phyloP scores from a whole-genome alignment of 2,113 vertebrate species.

The Aspiorhynchus laticeps region DNA sequence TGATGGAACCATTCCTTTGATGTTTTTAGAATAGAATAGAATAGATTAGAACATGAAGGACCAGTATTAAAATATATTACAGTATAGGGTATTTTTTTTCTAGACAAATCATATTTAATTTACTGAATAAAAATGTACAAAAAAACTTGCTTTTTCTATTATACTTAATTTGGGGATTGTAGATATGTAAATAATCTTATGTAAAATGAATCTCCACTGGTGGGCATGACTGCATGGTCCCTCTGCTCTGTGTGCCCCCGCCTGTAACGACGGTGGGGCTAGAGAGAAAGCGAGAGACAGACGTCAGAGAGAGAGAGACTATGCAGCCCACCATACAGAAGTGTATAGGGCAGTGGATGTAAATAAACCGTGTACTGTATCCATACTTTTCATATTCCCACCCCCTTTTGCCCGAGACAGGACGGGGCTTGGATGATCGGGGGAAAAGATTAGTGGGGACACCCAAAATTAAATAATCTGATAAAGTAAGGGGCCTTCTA shows the following conservation, averaged over 20 bases:
- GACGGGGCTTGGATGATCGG: conserved; percentile 39
- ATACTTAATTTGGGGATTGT: background rate
- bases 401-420: conserved; percentile 20
- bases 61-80: background rate
- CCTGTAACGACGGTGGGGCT: background rate
- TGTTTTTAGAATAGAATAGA: background rate
- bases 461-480: background rate
- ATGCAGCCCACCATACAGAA: conserved; percentile 49
- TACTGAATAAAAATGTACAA: background rate
- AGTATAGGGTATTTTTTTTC: background rate
- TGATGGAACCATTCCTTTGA: background rate
- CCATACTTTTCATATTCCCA: conserved; percentile 42
- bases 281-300: conserved; percentile 38
- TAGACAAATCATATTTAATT: background rate
- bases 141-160: background rate
- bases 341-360: conserved; percentile 62
- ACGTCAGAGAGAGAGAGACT: conserved; percentile 53
- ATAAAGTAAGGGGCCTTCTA: background rate
- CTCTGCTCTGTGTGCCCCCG: conserved; percentile 35
- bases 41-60: background rate
- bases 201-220: conserved; percentile 2
- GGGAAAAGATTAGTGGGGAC: background rate
- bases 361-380: conserved; percentile 53
- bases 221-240: background rate
- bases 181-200: background rate